Evolutionary conservation across 2,797 vertebrate species (phyloP), one percentile per base, ranked within the genome.

Genomic region (Chiroxiphia lanceolata): DNA sequence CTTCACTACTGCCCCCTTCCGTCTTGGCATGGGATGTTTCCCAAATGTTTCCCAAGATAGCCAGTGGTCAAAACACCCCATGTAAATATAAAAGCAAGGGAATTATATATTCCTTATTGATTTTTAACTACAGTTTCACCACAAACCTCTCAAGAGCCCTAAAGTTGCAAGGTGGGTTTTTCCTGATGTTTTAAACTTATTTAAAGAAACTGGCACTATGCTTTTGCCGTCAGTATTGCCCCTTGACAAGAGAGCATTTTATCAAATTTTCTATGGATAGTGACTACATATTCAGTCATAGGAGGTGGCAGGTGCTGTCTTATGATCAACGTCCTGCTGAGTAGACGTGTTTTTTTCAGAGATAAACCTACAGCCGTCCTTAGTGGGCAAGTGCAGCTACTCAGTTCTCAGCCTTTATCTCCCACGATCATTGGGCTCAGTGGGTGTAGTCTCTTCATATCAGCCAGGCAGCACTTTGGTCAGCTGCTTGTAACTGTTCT

Each of bases 331-430:
- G 50, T 88, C 54, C 53, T 74, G 23, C 56, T 68, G 38, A 60
- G 45, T 13, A 85, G 19, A 85, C 42, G 19, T 15, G 25, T 61
- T 90, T 88, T 93, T 79, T 57, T 12, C 53, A 59, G 72, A 86
- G 83, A 91, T 90, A 94, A 90, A 56, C 64, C 64, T 76, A 15
- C 25, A 59, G 42, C 22, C 34, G 81, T 89, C 40, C 27, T 93
- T 76, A 82, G 60, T 74, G 81, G 54, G 20, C 60, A 89, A 80
- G 44, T 86, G 65, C 80, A 88, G 77, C 71, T 92, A 60, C 84
- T 92, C 50, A 64, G 54, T 75, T 86, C 75, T 76, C 82, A 70
- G 81, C 47, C 67, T 74, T 82, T 83, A 89, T 94, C 90, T 87
- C 64, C 45, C 22, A 1, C 1, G 7, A 78, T 93, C 26, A 33